A percentile compares a stretch with the other conserved stretches of the same genome.
Conservation (phyloP, 2,797 vertebrate genomes). For the Mionectes olivaceus region DNA sequence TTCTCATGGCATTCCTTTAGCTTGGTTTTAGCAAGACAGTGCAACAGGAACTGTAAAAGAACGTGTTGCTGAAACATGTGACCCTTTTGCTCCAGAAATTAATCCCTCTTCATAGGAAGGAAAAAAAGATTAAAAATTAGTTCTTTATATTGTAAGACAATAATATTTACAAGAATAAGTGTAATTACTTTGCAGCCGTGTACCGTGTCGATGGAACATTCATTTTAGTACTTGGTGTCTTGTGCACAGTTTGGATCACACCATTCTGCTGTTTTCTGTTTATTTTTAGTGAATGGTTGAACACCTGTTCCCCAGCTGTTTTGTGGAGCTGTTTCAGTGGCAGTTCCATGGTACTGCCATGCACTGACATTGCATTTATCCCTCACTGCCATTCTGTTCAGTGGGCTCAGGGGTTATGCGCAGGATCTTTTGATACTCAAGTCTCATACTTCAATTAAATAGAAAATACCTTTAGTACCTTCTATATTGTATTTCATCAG, state of each 20-base stretch:
- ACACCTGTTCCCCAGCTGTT: neutral
- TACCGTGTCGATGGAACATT: accelerated
- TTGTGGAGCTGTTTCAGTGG: neutral
- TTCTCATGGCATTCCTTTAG: slow-evolving; percentile 9
- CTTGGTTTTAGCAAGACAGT: neutral
- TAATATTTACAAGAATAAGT: neutral
- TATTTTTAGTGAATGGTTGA: neutral
- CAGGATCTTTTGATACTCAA: neutral
- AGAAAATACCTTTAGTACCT: neutral
- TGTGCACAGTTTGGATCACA: neutral
- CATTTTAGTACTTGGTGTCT: neutral
- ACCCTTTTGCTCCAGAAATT: slow-evolving; percentile 41
- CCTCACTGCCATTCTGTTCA: accelerated
- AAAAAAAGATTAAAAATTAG: neutral
- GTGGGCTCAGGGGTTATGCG: neutral
- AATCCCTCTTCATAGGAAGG: neutral
- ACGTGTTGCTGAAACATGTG: neutral
- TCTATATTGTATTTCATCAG: neutral
- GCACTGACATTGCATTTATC: neutral
- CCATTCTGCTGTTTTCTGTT: neutral
- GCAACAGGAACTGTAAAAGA: slow-evolving; percentile 14
- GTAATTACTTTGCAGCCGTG: neutral
- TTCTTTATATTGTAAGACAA: neutral
- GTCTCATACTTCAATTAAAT: neutral
- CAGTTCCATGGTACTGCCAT: neutral